phyloP scores from a whole-genome alignment of 2,113 vertebrate species.

The Odobenus rosmarus region DNA sequence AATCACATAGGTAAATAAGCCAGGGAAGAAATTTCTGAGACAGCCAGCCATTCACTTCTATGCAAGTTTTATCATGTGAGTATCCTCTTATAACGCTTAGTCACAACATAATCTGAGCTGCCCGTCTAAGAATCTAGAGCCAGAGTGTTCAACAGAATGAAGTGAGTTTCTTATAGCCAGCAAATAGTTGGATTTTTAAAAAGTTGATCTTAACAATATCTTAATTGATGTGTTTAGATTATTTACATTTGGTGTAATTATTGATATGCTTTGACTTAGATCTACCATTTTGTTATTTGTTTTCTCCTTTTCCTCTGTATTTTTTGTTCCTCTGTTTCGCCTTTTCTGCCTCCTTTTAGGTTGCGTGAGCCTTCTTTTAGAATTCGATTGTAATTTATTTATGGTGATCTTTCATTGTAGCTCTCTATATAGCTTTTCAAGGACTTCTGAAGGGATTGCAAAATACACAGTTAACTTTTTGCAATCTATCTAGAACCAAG shows the following conservation, averaged over 20 bases:
- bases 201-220: background rate
- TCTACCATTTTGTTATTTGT: background rate
- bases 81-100: background rate
- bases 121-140: background rate
- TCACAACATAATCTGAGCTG: background rate
- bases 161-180: background rate
- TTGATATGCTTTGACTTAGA: background rate
- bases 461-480: constrained; percentile 17
- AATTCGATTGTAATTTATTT: background rate
- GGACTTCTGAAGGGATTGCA: background rate
- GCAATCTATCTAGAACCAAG: background rate
- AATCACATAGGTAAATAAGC: background rate
- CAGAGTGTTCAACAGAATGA: background rate
- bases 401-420: background rate
- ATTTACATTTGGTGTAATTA: background rate
- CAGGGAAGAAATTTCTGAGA: background rate
- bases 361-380: background rate
- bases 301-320: background rate
- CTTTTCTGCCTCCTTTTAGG: background rate
- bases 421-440: constrained; percentile 14
- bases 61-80: background rate
- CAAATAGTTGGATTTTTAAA: background rate
- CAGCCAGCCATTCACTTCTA: background rate
- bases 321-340: background rate
- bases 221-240: background rate